Evolutionary conservation across 2,113 vertebrate genomes (phyloP), one percentile per base, ranked within the genome.

Genomic region (Indri indri): DNA sequence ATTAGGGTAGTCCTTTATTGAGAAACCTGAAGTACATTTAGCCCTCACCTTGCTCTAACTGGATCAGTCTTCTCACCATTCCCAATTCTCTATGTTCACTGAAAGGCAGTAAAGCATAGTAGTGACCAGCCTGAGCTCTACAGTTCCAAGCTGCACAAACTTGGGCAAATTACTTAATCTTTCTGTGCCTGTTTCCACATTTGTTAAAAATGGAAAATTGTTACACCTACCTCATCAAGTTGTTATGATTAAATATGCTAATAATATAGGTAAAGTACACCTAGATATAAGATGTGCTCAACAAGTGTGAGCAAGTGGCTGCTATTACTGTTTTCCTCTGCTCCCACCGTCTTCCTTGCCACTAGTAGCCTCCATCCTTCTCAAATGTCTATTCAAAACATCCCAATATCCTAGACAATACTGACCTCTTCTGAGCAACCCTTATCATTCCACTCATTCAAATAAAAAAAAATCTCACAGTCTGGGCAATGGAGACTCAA

Each of bases 361-460:
- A 23, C 71, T 5, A 25, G 18, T 2, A 74, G 25, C 14, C 34
- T 66, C 25, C 27, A 22, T 20, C 9, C 20, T 63, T 70, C 17
- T 91, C 68, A 79, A 90, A 16, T 59, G n/a, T 88, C 50, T 87
- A 82, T 74, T 95, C 70, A 70, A 92, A 88, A 63, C 13, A 81
- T 63, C 18, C 50, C 40, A 52, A 42, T 37, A 88, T 30, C 47
- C 57, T 59, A 76, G 27, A 74, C 32, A 74, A 66, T 76, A 93
- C 22, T 84, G 71, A 97, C 42, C 65, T 85, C 88, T 96, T 92
- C 13, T 86, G 70, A 86, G 59, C 17, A 84, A 91, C 47, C n/a
- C 18, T 0, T n/a, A 77, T 63, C 20, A 85, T 37, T 85, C 47
- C 40, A 93, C 37, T 88, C 45, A 88, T 68, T 68, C 57, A 88